Base-by-base conservation (phyloP, 2,113 vertebrate species). In the Melanerpes formicivorus region DNA sequence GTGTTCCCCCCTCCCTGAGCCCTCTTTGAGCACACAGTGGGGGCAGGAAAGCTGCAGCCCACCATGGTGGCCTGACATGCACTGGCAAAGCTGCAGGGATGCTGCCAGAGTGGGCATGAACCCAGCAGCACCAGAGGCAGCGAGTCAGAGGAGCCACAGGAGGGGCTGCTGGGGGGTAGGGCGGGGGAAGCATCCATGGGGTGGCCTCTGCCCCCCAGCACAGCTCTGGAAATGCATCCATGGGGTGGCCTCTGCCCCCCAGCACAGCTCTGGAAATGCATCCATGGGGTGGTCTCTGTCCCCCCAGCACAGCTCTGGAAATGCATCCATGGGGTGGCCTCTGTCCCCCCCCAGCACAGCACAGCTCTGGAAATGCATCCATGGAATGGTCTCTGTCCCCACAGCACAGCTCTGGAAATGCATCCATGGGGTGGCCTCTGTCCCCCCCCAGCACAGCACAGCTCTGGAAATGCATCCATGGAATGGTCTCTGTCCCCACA, bases 71-170 rank as follows among this genome's bases (percentile, higher is more conserved):
- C 8, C 60, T 72, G 80, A 2, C 2, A 4, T 13, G 44, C 4
- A 7, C 66, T 4, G 22, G n/a, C 50, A 52, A 23, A 6, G n/a
- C 37, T 2, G 5, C 11, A 23, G 72, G 76, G 64, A 50, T 40
- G 69, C 40, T 58, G 32, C 77, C 77, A 74, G 50, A 25, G 1
- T 29, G 4, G 52, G 52, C 11, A n/a, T 5, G 63, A 85, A 73
- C 14, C 21, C 29, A 77, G 34, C 37, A 66, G 34, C 9, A 50
- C 5, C 29, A 6, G 15, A 52, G 52, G 8, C 10, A 40, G 5
- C 2, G 9, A 46, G 11, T 13, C 19, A 13, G 25, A 2, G 1
- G 29, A 40, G 42, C 42, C 30, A 52, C 46, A 40, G 4, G 1
- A 1, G 37, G 40, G 16, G 26, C 6, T 65, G 69, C 27, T 6